These are phyloP conservation scores for Zosterops lateralis DNA, from an alignment of 2,113 vertebrate genomes.

Conservation along the genomic window DNA sequence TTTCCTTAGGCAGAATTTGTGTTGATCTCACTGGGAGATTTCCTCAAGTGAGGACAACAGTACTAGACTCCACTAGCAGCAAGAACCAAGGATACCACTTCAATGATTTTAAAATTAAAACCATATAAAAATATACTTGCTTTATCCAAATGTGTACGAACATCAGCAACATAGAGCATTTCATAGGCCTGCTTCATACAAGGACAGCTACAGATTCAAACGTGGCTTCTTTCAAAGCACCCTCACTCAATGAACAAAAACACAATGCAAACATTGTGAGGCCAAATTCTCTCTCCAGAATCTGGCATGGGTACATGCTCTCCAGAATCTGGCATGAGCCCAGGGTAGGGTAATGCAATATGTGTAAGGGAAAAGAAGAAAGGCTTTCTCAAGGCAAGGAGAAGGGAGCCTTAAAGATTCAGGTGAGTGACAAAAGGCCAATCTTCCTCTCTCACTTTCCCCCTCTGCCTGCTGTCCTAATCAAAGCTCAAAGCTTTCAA, in stretches of 20 bases:
- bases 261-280: constrained; percentile 18
- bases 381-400: neutral
- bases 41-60: neutral
- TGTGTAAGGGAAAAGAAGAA: neutral
- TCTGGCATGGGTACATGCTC: neutral
- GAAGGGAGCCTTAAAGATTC: neutral
- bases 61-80: neutral
- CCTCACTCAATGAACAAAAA: neutral
- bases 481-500: neutral
- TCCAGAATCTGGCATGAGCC: neutral
- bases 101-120: constrained; percentile 35
- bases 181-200: neutral
- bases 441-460: neutral
- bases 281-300: neutral
- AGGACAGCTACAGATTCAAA: neutral
- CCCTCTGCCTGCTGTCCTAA: neutral
- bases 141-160: neutral
- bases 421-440: neutral
- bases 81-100: constrained; percentile 17
- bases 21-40: constrained; percentile 17
- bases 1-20: constrained; percentile 14
- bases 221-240: neutral
- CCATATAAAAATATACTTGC: neutral
- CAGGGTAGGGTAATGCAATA: neutral
- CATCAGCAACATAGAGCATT: neutral